Percentiles rank a stretch among this genome's conserved stretches.
Evolutionary conservation across 2,888 invertebrate genomes (phyloP).

Genomic region (Cryptocephalus primarius): DNA sequence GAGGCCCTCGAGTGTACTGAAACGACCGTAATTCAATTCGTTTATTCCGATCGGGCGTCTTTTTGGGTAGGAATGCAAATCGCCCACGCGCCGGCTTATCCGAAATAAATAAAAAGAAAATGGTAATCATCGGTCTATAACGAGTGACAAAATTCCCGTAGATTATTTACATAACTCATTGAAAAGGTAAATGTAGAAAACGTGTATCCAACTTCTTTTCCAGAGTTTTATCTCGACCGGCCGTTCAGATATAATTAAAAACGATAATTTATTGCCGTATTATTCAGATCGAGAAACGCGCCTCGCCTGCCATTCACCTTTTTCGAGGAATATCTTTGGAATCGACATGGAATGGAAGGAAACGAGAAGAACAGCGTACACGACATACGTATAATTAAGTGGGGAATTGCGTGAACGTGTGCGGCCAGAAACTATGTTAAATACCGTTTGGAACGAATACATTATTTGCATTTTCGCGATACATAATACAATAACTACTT

Average conservation of each 20-base stretch:
- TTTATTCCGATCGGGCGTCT: too few species aligned
- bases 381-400: constrained; percentile 26
- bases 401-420: constrained; percentile 23
- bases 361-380: constrained; percentile 28
- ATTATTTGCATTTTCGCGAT: too few species aligned
- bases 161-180: too few species aligned
- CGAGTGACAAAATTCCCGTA: too few species aligned
- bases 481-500: too few species aligned
- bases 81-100: too few species aligned
- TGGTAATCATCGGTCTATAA: too few species aligned
- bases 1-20: too few species aligned
- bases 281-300: constrained; percentile 18
- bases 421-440: constrained; percentile 11
- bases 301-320: constrained; percentile 13
- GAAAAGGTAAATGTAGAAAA: too few species aligned
- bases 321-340: constrained; percentile 19
- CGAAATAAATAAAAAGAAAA: too few species aligned
- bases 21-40: too few species aligned
- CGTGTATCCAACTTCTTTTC: not conserved
- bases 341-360: constrained; percentile 30
- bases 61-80: too few species aligned
- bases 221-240: constrained; percentile 4
- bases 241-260: constrained; percentile 10
- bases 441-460: constrained; percentile 1
- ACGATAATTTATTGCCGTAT: constrained; percentile 18